phyloP scores from a whole-genome alignment of 2,797 vertebrate genomes.

The Zonotrichia albicollis region DNA sequence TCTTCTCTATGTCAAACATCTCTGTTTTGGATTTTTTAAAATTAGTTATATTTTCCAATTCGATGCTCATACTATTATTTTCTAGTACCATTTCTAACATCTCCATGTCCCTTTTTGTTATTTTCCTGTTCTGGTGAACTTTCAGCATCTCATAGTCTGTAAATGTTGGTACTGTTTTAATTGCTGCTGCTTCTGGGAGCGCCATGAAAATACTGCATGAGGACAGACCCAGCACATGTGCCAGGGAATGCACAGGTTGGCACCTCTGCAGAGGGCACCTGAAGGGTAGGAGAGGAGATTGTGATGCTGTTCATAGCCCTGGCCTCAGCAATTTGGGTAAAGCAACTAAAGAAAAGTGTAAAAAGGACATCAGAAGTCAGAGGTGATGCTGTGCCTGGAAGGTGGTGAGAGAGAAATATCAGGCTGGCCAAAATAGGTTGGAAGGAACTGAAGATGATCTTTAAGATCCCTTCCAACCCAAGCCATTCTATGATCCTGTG shows the following conservation, averaged over 20 bases:
- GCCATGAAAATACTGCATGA: neutral
- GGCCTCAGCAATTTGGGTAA: neutral
- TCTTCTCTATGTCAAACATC: neutral
- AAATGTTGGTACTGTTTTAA: neutral
- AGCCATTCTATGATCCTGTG: neutral
- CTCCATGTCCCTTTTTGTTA: neutral
- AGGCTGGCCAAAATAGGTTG: neutral
- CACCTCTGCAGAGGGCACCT: neutral
- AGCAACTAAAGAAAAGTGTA: neutral
- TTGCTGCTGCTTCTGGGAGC: neutral
- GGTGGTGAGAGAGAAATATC: neutral
- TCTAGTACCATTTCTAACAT: neutral
- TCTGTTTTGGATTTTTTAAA: neutral
- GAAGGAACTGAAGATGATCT: neutral
- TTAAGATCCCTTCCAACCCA: neutral
- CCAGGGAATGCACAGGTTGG: neutral
- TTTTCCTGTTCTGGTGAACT: neutral
- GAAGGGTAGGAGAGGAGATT: neutral
- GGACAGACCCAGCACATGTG: neutral
- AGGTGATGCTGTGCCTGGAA: neutral
- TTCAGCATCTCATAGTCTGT: neutral
- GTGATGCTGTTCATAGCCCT: neutral
- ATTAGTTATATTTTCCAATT: constrained; percentile 31
- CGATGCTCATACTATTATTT: neutral
- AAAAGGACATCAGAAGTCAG: neutral